Percentiles rank a stretch among this genome's conserved stretches.
Evolutionary conservation across 2,113 vertebrate species (phyloP).

Genomic region (Protobothrops flavoviridis): DNA sequence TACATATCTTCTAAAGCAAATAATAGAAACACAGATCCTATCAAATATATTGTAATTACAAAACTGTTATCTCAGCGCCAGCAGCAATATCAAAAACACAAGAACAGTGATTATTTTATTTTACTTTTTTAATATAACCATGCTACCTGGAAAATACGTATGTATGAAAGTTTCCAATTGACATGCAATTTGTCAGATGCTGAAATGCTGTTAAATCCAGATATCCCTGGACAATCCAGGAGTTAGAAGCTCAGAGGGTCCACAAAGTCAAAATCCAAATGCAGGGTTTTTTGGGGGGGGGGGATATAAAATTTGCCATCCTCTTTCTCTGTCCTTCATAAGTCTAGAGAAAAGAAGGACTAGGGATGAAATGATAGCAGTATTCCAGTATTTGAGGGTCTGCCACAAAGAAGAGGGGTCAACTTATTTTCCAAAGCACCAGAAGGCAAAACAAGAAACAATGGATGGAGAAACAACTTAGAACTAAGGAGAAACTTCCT

Average conservation of each 20-base stretch:
- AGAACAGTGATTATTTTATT: neutral
- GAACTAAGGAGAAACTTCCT: too few species aligned
- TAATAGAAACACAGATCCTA: slow-evolving; percentile 26
- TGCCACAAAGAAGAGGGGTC: too few species aligned
- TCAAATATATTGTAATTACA: slow-evolving; percentile 2
- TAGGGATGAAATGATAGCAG: too few species aligned
- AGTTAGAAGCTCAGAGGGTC: neutral
- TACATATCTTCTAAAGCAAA: slow-evolving; percentile 67
- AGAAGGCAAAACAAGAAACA: too few species aligned
- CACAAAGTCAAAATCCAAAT: neutral
- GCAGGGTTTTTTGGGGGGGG: neutral
- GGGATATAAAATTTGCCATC: neutral
- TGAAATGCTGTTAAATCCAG: neutral
- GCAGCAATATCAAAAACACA: neutral
- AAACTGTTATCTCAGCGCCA: neutral
- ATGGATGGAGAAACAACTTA: too few species aligned
- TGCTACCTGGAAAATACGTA: neutral
- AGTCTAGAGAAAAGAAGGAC: too few species aligned
- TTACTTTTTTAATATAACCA: neutral
- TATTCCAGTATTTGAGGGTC: too few species aligned
- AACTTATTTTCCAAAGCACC: too few species aligned
- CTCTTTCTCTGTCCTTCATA: neutral
- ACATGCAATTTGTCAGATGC: neutral
- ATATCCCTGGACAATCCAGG: neutral
- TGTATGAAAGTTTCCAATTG: neutral